Evolutionary conservation across 2,113 vertebrate genomes (phyloP), one percentile per base, ranked within the genome.

Genomic region (Genyomyrus donnyi): DNA sequence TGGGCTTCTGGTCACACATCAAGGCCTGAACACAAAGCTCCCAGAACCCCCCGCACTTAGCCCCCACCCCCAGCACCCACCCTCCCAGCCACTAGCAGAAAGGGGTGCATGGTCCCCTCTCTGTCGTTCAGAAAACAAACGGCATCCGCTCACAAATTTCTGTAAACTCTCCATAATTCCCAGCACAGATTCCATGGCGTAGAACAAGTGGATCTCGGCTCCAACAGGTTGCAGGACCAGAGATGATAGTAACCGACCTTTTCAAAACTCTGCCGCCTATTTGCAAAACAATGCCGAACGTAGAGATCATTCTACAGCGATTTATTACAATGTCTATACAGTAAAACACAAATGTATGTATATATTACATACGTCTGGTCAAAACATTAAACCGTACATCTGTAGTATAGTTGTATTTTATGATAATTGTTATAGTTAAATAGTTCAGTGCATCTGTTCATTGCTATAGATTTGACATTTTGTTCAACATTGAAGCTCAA

Each of bases 21-120:
- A 98, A 98, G 98, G 98, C 97, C 96, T 96, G 97, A 94, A 98
- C 96, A 99, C 98, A 99, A 99, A 98, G 97, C 96, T 93, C 91
- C 95, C 96, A 94, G 95, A 97, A 96, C 96, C 97, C 96, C 96
- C 96, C 96, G 97, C 96, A 97, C 97, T 97, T 97, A 98, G 97
- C 97, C 97, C 97, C 77, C 77, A 42, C 17, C 35, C 45, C 48
- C 10, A 39, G 24, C 97, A 97, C 96, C 96, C 96, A 96, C 96
- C 95, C 96, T 95, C 94, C 96, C 96, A 96, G 97, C 97, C 97
- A 96, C 96, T 97, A 97, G 97, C 96, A 96, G 9, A 85, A 85
- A 48, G 39, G 39, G 45, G 83, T 48, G 83, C 24, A 48, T 48
- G 8, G 5, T 42, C 53, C 56, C 96, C 91, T 77, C 58, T 89